phyloP scores from a whole-genome alignment of 2,888 invertebrate genomes.

The Alviniconcha strummeri region DNA sequence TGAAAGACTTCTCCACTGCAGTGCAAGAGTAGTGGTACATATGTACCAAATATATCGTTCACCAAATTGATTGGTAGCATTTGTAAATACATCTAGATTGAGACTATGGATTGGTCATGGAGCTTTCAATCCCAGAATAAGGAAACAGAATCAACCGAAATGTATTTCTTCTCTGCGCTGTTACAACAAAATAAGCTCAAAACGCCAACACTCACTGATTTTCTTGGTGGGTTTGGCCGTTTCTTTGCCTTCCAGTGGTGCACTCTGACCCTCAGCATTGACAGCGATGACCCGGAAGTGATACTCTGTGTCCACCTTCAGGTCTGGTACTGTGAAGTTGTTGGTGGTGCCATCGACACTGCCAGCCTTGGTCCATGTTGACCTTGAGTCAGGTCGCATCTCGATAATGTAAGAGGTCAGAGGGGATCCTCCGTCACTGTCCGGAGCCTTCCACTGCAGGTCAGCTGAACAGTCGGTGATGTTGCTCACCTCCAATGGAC shows the following conservation, averaged over 20 bases:
- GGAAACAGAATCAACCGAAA: too few species aligned
- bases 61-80: too few species aligned
- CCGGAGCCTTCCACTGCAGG: conserved; percentile 76
- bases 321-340: conserved; percentile 75
- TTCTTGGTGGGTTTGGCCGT: conserved; percentile 57
- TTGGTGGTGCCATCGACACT: conserved; percentile 48
- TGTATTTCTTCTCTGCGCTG: too few species aligned
- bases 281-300: conserved; percentile 90
- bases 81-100: too few species aligned
- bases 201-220: conserved; percentile 51
- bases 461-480: conserved; percentile 91
- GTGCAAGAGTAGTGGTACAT: too few species aligned
- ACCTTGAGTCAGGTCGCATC: conserved; percentile 84
- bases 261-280: conserved; percentile 89
- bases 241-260: conserved; percentile 76
- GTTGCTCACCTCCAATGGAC: conserved; percentile 84
- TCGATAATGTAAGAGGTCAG: conserved; percentile 70
- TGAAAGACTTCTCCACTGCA: too few species aligned
- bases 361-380: conserved; percentile 83
- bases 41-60: too few species aligned
- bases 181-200: too few species aligned
- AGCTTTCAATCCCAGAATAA: too few species aligned
- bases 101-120: too few species aligned
- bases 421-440: conserved; percentile 69
- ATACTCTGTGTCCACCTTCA: conserved; percentile 87